A percentile compares a stretch with the other conserved stretches of the same genome.
These are phyloP conservation scores for Zosterops japonicus DNA, from an alignment of 2,113 vertebrate species.

Conservation along the genomic window DNA sequence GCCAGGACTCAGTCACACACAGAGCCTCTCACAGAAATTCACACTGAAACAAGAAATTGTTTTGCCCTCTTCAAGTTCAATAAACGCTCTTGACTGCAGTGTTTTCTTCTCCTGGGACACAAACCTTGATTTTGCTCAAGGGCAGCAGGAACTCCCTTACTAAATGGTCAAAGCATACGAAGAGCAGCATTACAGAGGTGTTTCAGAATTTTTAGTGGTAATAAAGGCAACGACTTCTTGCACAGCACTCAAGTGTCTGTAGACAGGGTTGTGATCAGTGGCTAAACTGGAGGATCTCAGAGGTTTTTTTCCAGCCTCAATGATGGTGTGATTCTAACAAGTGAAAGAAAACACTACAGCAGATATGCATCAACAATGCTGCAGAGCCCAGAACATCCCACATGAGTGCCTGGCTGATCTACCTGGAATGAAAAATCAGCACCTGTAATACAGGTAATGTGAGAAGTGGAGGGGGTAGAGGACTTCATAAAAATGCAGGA, in stretches of 20 bases:
- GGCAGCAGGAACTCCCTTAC: background rate
- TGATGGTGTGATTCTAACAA: background rate
- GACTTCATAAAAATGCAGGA: background rate
- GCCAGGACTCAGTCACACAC: background rate
- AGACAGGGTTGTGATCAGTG: background rate
- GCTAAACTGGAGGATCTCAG: background rate
- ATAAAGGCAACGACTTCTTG: background rate
- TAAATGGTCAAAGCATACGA: background rate
- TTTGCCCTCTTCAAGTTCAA: background rate
- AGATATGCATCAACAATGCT: background rate
- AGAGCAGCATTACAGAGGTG: background rate
- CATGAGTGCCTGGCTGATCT: fast-evolving
- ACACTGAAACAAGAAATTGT: background rate
- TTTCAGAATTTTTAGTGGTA: background rate
- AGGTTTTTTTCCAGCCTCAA: background rate
- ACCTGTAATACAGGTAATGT: background rate
- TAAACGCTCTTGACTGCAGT: background rate
- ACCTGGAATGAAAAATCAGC: background rate
- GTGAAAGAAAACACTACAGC: background rate
- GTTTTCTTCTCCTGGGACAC: background rate
- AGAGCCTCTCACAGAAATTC: background rate
- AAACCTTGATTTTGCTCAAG: background rate
- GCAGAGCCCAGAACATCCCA: background rate
- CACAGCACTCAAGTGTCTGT: background rate
- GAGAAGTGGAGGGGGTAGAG: background rate